Base-by-base conservation (phyloP, 2,797 vertebrate species). In the Ficedula albicollis region DNA sequence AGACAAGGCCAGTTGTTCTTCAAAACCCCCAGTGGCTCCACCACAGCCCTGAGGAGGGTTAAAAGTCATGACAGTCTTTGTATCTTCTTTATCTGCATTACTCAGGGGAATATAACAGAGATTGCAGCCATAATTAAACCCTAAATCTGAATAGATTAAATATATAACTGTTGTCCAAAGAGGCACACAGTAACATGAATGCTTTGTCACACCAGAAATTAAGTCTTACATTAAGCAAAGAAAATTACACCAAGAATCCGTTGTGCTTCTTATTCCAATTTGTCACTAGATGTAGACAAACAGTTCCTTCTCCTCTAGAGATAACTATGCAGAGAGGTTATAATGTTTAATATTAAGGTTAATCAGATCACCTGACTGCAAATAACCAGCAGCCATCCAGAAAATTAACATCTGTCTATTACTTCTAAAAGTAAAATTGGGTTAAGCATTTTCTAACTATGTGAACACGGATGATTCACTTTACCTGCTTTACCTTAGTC, bases 341-440 rank as follows among this genome's bases (percentile, higher is more conserved):
- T 23, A 54, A 44, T 13, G 26, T 70, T 27, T 30, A 66, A 79
- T 59, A 89, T 66, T 79, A 70, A 69, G 29, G 22, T 69, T 69
- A 91, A 91, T 70, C 43, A 56, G 64, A 91, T 73, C 82, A 94
- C 27, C 48, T 94, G 78, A 93, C 58, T 66, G 48, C 52, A 83
- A 87, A 85, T 62, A 83, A 77, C 60, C 63, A 95, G 85, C 83
- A 83, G 48, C 55, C 83, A 94, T 43, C 87, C 72, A 89, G 85
- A 89, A 85, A 92, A 96, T 91, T 87, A 91, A 44, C 77, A 87
- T 75, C 79, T 86, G 60, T 58, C 75, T 68, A 52, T 87, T 70
- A 84, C 56, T 88, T 91, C 34, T 34, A 49, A 56, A 81, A 81
- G 25, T 75, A 75, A 84, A 75, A 88, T n/a, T 43, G 8, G 39